Conservation (phyloP, 2,113 vertebrate species). For the Sorex araneus region DNA sequence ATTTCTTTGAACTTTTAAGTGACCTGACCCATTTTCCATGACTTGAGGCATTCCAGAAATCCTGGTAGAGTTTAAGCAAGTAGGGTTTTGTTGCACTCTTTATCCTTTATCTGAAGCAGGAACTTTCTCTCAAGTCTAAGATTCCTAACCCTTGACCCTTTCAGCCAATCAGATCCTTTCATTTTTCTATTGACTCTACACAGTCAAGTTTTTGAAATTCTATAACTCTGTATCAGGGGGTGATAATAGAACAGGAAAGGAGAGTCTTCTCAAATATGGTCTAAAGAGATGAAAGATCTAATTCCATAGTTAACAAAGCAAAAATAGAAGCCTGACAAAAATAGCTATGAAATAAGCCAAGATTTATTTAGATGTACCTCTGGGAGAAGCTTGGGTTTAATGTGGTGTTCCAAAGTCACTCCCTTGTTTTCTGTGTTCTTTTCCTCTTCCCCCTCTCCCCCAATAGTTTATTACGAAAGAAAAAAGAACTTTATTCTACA, state of each 20-base stretch:
- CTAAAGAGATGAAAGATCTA: constrained; percentile 59
- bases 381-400: constrained; percentile 60
- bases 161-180: constrained; percentile 15
- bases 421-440: constrained; percentile 49
- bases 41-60: constrained; percentile 53
- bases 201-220: constrained; percentile 50
- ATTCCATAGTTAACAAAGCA: constrained; percentile 77
- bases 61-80: constrained; percentile 47
- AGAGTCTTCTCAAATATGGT: constrained; percentile 36
- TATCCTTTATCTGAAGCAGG: constrained; percentile 49
- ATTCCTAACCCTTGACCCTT: constrained; percentile 39
- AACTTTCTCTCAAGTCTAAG: constrained; percentile 37
- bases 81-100: constrained; percentile 53
- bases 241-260: not conserved
- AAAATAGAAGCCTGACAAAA: constrained; percentile 76
- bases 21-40: constrained; percentile 62
- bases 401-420: constrained; percentile 38
- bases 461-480: constrained; percentile 47
- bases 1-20: constrained; percentile 48
- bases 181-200: constrained; percentile 31
- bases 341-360: constrained; percentile 70
- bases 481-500: constrained; percentile 51
- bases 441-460: not conserved
- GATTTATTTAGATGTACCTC: constrained; percentile 75
- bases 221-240: not conserved